These are phyloP conservation scores for Mustelus asterias DNA, from an alignment of 2,113 vertebrate species.

Conservation along the genomic window DNA sequence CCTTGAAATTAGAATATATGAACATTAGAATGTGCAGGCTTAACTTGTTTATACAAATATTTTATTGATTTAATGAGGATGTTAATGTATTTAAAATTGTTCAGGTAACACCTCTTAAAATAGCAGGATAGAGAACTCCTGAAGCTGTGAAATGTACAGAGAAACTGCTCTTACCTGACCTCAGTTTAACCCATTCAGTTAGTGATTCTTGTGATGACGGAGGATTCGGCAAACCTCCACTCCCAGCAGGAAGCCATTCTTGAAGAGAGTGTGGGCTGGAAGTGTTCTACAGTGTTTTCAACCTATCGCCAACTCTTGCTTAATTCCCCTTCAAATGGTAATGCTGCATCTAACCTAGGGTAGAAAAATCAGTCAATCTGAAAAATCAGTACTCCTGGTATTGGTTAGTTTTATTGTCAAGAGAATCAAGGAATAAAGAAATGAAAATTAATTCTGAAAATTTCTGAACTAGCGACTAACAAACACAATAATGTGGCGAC, in stretches of 20 bases:
- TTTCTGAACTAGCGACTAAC: not conserved
- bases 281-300: not conserved
- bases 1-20: not conserved
- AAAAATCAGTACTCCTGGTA: not conserved
- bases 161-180: not conserved
- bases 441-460: not conserved
- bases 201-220: not conserved
- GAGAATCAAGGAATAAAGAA: not conserved
- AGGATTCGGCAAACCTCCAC: too few relatives aligned
- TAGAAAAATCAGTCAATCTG: not conserved
- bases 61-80: not conserved
- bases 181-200: not conserved
- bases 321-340: not conserved
- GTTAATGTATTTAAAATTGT: not conserved
- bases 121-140: not conserved
- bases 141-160: not conserved
- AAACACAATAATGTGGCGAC: not conserved
- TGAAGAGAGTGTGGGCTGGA: not conserved
- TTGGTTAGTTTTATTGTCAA: not conserved
- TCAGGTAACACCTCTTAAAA: not conserved
- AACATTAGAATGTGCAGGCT: not conserved
- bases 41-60: not conserved
- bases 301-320: not conserved
- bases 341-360: not conserved
- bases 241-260: not conserved